Evolutionary conservation across 2,113 vertebrate genomes (phyloP).

Genomic region (Cromileptes altivelis): DNA sequence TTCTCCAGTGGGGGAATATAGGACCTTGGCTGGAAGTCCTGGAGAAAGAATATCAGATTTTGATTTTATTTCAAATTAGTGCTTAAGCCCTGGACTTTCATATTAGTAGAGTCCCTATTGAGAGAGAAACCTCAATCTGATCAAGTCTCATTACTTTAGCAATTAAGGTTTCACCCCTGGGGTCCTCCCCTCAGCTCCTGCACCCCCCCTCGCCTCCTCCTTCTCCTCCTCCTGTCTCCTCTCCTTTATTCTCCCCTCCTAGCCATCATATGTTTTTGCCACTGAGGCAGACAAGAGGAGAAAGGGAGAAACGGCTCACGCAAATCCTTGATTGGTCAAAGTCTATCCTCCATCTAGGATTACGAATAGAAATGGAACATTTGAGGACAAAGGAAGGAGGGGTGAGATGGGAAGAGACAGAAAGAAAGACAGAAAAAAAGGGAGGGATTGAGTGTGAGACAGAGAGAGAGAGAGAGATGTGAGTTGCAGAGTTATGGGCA

Average conservation of each 20-base stretch:
- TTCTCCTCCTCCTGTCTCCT: conserved; percentile 40
- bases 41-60: conserved; percentile 83
- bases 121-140: conserved; percentile 82
- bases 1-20: conserved; percentile 60
- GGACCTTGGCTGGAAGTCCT: conserved; percentile 74
- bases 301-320: conserved; percentile 65
- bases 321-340: conserved; percentile 85
- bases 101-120: conserved; percentile 81
- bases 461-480: conserved; percentile 51
- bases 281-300: conserved; percentile 53
- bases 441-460: conserved; percentile 39
- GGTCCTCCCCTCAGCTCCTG: conserved; percentile 67
- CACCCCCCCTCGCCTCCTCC: conserved; percentile 43
- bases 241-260: conserved; percentile 63
- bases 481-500: conserved; percentile 67
- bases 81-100: conserved; percentile 83
- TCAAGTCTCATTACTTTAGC: conserved; percentile 87
- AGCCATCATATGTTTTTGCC: conserved; percentile 65
- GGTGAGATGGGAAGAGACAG: conserved; percentile 58
- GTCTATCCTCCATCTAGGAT: conserved; percentile 80
- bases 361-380: conserved; percentile 79
- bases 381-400: conserved; percentile 81
- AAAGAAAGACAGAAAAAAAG: conserved; percentile 4
- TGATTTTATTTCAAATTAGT: conserved; percentile 82
- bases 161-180: conserved; percentile 83